phyloP scores from a whole-genome alignment of 2,797 vertebrate species.

The Echiichthys vipera region DNA sequence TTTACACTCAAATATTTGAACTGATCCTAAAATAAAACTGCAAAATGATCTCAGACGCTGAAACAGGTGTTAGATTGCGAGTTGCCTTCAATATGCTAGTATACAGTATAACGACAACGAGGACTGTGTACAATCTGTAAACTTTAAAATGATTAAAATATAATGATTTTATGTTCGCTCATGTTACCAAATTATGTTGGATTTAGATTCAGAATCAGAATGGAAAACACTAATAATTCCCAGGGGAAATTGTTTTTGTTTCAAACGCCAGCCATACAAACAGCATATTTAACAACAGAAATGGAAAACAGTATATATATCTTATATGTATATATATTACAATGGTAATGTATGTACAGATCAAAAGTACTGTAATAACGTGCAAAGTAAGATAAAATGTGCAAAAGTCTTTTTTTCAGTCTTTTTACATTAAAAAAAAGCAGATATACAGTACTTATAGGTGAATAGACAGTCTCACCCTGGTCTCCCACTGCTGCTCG shows the following conservation, averaged over 20 bases:
- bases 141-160: background rate
- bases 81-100: background rate
- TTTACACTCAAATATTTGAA: background rate
- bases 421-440: background rate
- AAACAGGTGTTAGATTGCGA: background rate
- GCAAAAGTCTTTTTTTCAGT: no score
- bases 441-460: background rate
- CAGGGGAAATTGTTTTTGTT: no score
- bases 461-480: slow-evolving; percentile 84
- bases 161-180: background rate
- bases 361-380: no score
- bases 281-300: no score
- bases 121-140: background rate
- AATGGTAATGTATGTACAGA: no score
- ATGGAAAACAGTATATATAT: no score
- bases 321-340: no score
- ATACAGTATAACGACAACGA: background rate
- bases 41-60: background rate
- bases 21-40: background rate
- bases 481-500: slow-evolving; percentile 95
- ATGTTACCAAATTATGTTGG: background rate
- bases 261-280: no score
- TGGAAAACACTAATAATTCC: no score
- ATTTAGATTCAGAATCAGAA: no score
- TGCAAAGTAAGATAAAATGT: no score